Evolutionary conservation across 2,888 invertebrate genomes (phyloP), one percentile per base, ranked within the genome.

Genomic region (Calameuta pallipes): DNA sequence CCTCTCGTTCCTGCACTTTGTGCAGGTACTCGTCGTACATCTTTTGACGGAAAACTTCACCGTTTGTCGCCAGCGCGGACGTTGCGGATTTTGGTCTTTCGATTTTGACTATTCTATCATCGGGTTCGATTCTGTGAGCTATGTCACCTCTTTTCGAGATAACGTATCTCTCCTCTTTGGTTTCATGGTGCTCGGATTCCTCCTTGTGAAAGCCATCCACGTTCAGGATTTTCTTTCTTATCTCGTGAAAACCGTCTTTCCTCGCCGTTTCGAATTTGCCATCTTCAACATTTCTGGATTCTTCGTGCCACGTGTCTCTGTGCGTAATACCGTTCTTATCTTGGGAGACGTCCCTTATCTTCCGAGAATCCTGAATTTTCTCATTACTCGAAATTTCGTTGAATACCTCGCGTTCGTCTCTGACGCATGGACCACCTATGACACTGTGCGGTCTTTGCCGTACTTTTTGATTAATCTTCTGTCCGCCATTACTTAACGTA

Each of bases 11-110:
- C 9, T 95, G 94, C 86, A 97, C 95, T 92, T 97, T 95, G 87
- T 93, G 93, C 88, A 96, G 94, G 92, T 97, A 97, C 90, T 97
- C 97, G 85, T 96, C 94, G 91, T 96, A 97, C 97, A 97, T 97
- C 91, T 95, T 94, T 83, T 95, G 95, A 11, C 97, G 94, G 85
- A 96, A 94, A 71, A 94, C 92, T 90, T 97, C 95, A 75, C 95
- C 95, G 12, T 94, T 94, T 13, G 93, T 93, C 70, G 94, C 88
- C 1, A 89, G 78, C 34, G 83, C 90, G 82, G 87, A 91, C 83
- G 85, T 91, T 87, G 75, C 91, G 83, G 90, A 92, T 85, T 85
- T 87, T 0, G 88, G 88, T 15, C 87, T 75, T 35, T 79, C 76
- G 11, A 70, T 56, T 30, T 69, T 79, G 34, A 75, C 75, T 74